A percentile compares a stretch with the other conserved stretches of the same genome.
Evolutionary conservation across 2,888 invertebrate species (phyloP).

Genomic region (Baccha elongata): DNA sequence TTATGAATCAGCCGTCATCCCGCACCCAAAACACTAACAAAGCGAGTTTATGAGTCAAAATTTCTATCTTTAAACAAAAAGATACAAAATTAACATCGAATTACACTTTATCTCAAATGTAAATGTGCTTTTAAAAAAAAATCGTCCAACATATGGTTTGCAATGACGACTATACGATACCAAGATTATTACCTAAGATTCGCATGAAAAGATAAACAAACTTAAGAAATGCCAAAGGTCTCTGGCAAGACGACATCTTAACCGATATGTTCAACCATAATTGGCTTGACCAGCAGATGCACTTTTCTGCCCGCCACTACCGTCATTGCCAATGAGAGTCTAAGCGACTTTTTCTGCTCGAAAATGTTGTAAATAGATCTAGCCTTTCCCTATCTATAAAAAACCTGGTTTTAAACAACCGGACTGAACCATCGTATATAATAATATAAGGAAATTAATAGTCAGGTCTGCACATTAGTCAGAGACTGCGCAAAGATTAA

Average conservation of each 20-base stretch:
- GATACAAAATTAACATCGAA: neutral
- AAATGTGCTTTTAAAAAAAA: slow-evolving; percentile 1
- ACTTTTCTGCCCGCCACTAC: neutral
- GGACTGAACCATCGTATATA: slow-evolving; percentile 41
- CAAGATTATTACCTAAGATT: slow-evolving; percentile 25
- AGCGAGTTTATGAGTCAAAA: slow-evolving; percentile 7
- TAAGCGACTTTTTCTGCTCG: slow-evolving; percentile 47
- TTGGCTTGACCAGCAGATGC: slow-evolving; percentile 42
- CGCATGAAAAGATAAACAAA: slow-evolving; percentile 22
- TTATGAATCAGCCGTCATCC: slow-evolving; percentile 11
- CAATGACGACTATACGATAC: neutral
- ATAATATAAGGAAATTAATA: slow-evolving; percentile 59
- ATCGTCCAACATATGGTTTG: neutral
- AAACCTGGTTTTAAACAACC: neutral
- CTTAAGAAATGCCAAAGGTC: slow-evolving; percentile 48
- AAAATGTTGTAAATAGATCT: slow-evolving; percentile 45
- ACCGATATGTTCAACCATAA: slow-evolving; percentile 33
- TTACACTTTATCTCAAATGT: neutral
- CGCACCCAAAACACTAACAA: slow-evolving; percentile 16
- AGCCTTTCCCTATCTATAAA: neutral
- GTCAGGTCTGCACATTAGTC: slow-evolving; percentile 16
- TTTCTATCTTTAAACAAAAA: neutral
- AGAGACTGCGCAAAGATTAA: slow-evolving; percentile 35
- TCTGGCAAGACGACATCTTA: slow-evolving; percentile 1
- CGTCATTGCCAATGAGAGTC: neutral